Base-by-base conservation (phyloP, 2,888 invertebrate genomes). In the Ectemnius cavifrons region DNA sequence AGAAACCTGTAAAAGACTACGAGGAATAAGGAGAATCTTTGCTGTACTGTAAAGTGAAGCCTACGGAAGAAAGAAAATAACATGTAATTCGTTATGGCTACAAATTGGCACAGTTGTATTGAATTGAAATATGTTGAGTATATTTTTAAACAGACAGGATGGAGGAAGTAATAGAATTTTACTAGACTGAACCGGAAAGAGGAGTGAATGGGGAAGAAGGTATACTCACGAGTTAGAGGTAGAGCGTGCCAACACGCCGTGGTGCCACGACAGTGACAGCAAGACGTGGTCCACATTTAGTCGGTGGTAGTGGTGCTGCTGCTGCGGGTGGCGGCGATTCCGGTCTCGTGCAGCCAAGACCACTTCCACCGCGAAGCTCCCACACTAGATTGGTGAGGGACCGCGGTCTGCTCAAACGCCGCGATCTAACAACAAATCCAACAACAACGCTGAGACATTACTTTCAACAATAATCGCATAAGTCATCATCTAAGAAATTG, bases 331-430 rank as follows among this genome's bases (percentile, higher is more conserved):
- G 89, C 61, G 90, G 90, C 47, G 89, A 89, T 84, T 90, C 90
- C 76, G 90, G 89, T 81, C 90, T 87, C 72, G 86, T 82, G 77
- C 88, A 89, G 23, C 87, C 87, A 28, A 86, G 85, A 16, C 89
- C 89, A 72, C 84, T 90, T 81, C 90, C 91, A 63, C 90, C 91
- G 65, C 91, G 89, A 62, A 92, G 86, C 84, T 96, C 96, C 96
- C 96, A 96, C 78, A 97, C 96, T 86, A 97, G 93, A 92, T 97
- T 97, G 77, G 96, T 97, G 88, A 97, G 92, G 74, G 97, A 97
- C 84, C 96, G 94, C 66, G 97, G 97, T 88, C 97, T 93, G 85
- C 96, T 96, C 74, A 97, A 91, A 86, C 95, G 95, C 84, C 96
- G 93, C 66, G 95, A 96, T 87, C 91, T 91, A 57, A 60, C 45